Evolutionary conservation across 2,113 vertebrate genomes (phyloP).

Genomic region (Platichthys flesus): DNA sequence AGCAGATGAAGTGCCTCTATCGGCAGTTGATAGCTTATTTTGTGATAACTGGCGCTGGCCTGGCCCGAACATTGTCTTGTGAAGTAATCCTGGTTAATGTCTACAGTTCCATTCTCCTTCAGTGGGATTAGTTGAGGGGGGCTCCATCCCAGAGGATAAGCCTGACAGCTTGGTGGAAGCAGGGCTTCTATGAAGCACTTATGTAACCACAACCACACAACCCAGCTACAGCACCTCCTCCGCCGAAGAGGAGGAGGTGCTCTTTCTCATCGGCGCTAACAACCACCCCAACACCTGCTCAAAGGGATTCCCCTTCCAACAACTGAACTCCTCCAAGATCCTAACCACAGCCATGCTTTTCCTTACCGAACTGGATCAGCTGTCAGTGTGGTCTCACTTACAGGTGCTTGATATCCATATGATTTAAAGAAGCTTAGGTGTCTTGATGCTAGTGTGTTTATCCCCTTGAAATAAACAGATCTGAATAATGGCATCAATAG

Average conservation of each 20-base stretch:
- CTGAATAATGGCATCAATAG: conserved; percentile 63
- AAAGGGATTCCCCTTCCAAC: conserved; percentile 56
- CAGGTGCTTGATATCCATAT: conserved; percentile 48
- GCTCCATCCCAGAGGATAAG: conserved; percentile 79
- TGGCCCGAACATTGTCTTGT: conserved; percentile 61
- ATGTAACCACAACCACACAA: conserved; percentile 75
- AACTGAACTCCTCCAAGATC: conserved; percentile 17
- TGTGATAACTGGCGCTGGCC: conserved; percentile 60
- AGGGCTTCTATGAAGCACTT: conserved; percentile 72
- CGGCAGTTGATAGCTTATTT: conserved; percentile 57
- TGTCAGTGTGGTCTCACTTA: conserved; percentile 38
- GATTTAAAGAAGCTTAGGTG: conserved; percentile 64
- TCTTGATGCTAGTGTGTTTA: conserved; percentile 69
- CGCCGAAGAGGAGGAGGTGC: conserved; percentile 40
- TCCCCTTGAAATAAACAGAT: conserved; percentile 59
- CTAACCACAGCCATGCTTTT: not conserved
- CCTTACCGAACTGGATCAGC: conserved; percentile 8
- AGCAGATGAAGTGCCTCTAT: conserved; percentile 16
- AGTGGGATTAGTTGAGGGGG: conserved; percentile 74
- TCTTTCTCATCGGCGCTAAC: conserved; percentile 52
- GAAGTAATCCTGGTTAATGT: conserved; percentile 81
- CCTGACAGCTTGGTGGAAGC: conserved; percentile 67
- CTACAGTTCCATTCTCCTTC: conserved; percentile 79
- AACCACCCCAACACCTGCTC: conserved; percentile 56
- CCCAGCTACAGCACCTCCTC: conserved; percentile 42